Conservation (phyloP, 1,140 invertebrate genomes). For the Ylistrum balloti region DNA sequence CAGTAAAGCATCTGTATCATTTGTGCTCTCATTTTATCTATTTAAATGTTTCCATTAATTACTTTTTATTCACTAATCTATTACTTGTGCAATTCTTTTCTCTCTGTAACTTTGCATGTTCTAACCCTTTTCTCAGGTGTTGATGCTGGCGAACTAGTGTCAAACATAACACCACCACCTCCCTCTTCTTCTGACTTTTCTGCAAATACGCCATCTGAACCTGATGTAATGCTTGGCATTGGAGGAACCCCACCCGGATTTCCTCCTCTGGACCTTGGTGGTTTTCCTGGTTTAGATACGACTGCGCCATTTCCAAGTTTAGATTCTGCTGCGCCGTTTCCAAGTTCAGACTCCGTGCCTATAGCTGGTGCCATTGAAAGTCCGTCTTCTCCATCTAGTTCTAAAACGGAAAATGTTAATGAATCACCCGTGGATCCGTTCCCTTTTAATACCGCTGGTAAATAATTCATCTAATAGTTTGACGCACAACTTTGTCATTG, state of each 20-base stretch:
- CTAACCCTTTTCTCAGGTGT: slow-evolving; percentile 18
- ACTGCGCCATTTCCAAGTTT: not conserved
- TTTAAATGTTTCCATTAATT: too few relatives aligned
- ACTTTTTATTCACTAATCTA: not conserved
- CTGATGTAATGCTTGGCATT: not conserved
- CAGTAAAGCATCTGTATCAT: too few relatives aligned
- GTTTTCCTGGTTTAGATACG: not conserved
- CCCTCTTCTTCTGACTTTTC: slow-evolving; percentile 26
- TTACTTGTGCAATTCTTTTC: not conserved
- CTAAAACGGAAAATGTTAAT: not conserved
- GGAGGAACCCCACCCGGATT: not conserved
- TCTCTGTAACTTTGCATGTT: slow-evolving; percentile 17
- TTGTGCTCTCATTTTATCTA: too few relatives aligned
- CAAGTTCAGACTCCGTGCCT: not conserved
- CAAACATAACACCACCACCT: slow-evolving; percentile 32
- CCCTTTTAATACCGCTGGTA: slow-evolving; percentile 23
- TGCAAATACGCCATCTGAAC: not conserved
- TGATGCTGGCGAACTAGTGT: not conserved
- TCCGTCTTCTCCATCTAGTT: not conserved
- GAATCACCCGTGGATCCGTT: slow-evolving; percentile 9
- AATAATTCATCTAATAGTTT: not conserved
- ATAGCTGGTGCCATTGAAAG: not conserved
- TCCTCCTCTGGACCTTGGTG: not conserved
- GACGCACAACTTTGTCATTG: not conserved
- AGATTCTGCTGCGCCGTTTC: not conserved